Base-by-base conservation (phyloP, 2,888 invertebrate species). In the Coecobrya sp. region DNA sequence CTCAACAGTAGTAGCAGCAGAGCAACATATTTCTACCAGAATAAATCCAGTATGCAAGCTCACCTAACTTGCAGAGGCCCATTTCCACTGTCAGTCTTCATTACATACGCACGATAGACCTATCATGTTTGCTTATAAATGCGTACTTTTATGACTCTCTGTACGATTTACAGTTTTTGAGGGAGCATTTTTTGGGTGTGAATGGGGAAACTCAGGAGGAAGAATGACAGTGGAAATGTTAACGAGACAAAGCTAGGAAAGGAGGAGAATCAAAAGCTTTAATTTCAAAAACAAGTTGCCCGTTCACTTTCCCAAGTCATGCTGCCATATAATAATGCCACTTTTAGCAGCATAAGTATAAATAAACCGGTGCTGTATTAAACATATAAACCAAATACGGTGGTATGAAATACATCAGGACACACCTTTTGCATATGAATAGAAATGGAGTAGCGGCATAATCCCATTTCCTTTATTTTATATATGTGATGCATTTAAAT, bases 401-500 rank as follows among this genome's bases (percentile, higher is more conserved):
- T 52, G 19, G 55, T 55, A 19, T 49, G 79, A 52, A 27, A 27
- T 25, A 27, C 27, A 25, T 27, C 42, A 45, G 73, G 10, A 79
- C 59, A 81, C 81, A 55, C 59, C 81, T 55, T 79, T 59, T 81
- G 81, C 81, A 81, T 81, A 81, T 81, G 81, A 81, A 81, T 30
- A 81, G 81, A 10, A 81, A 19, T 7, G 19, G 19, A 36, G 55
- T 16, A 86, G 65, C 10, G 76, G 59, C 79, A 88, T 88, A 88
- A 88, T 86, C 91, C 86, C 79, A 73, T 91, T 91, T 91, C 91
- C 91, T 91, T 65, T 91, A 59, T 79, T 85, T 89, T 91, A 82
- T 91, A 81, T 87, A 59, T 87, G 91, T 91, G 91, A 91, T 91
- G 91, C 91, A 91, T 91, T 91, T 91, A 91, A 91, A 91, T 91